These are phyloP conservation scores for Diadumene lineata DNA, from an alignment of 92 coral and sea anemone species.

Conservation along the genomic window DNA sequence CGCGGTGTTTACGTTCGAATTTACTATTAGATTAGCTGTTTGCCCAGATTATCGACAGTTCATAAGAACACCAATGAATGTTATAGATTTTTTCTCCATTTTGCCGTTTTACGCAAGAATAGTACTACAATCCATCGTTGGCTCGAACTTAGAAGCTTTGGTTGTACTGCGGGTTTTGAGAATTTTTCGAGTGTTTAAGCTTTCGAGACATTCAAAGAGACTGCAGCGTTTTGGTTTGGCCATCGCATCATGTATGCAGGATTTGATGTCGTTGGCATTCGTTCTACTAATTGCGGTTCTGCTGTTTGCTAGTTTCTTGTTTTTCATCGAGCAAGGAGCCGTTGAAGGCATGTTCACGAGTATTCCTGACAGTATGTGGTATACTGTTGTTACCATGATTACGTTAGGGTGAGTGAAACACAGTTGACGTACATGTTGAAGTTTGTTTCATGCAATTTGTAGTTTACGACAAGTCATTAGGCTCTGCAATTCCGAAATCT, in stretches of 20 bases:
- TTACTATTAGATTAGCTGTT: conserved; percentile 58
- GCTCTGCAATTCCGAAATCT: too few species aligned
- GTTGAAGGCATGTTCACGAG: conserved; percentile 86
- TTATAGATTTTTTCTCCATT: conserved; percentile 89
- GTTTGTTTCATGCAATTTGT: too few species aligned
- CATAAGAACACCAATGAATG: conserved; percentile 72
- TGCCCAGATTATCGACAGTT: conserved; percentile 68
- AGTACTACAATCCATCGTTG: conserved; percentile 57
- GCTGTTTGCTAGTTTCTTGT: conserved; percentile 85
- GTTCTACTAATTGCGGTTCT: conserved; percentile 80
- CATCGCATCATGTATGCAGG: conserved; percentile 70
- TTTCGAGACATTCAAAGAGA: conserved; percentile 87
- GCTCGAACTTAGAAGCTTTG: conserved; percentile 79
- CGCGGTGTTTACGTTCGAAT: conserved; percentile 81
- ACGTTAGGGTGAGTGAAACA: conserved; percentile 82
- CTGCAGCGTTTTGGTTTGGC: conserved; percentile 88
- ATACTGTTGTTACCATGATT: conserved; percentile 89
- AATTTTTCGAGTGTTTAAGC: conserved; percentile 85
- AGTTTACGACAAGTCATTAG: too few species aligned
- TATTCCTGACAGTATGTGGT: conserved; percentile 98
- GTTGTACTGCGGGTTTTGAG: conserved; percentile 89
- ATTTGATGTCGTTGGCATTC: conserved; percentile 76
- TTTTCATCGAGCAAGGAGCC: conserved; percentile 81
- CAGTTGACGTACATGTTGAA: not conserved
- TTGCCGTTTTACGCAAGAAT: conserved; percentile 81